Base-by-base conservation (phyloP, 2,113 vertebrate species). In the Rallus limicola region DNA sequence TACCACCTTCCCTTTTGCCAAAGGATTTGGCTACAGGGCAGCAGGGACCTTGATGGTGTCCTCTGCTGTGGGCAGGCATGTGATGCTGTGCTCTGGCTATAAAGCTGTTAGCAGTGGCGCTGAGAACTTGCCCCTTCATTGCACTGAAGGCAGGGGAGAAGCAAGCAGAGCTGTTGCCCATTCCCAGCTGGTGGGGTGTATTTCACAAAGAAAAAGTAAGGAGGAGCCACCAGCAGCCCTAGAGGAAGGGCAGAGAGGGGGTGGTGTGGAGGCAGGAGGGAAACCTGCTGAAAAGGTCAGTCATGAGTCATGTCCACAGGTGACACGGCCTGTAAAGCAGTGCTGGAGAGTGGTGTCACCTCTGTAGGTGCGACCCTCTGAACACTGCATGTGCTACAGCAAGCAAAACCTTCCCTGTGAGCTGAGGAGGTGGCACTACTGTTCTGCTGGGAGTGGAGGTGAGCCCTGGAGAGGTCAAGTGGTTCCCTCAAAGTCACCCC, bases 361-460 rank as follows among this genome's bases (percentile, higher is more conserved):
- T 34, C 20, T 60, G 34, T 36, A 64, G 67, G 74, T 14, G 63
- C 20, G 11, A 40, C 62, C 52, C 68, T 86, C 63, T 36, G 60
- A 86, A 29, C n/a, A 28, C 31, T 4, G 23, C 50, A 17, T 0
- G 3, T 1, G 3, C 31, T 71, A 21, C 69, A 83, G 48, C 0
- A 2, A 83, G 40, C 12, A 21, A 87, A 85, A 64, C 25, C 38
- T 72, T 58, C 25, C 42, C 42, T 40, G 31, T 38, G 85, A 86
- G 52, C 4, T 23, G 42, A 25, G 21, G 55, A 78, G 28, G 16
- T 82, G 26, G 46, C 58, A 64, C 17, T 13, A n/a, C 17, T 31
- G 65, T 91, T 48, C 59, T 69, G 18, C 68, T 50, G 44, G 58
- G 60, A 67, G 18, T 17, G 17, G 74, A 50, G 48, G 33, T 29